These are phyloP conservation scores for Sinella curviseta DNA, from an alignment of 1,140 invertebrate species.

Conservation along the genomic window DNA sequence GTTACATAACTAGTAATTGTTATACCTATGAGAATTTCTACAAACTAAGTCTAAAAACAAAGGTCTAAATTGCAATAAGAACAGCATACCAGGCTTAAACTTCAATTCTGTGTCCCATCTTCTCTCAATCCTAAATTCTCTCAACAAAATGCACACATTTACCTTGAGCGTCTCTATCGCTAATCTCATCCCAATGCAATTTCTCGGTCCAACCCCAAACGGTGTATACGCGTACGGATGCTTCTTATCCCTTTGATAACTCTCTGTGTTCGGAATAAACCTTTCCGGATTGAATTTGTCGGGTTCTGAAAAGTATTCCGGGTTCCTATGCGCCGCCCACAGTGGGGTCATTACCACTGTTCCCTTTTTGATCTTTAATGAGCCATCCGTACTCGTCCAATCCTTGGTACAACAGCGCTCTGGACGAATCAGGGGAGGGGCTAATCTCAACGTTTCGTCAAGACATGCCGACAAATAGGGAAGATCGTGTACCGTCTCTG, in stretches of 20 bases:
- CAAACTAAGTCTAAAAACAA: conserved; percentile 28
- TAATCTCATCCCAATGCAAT: conserved; percentile 55
- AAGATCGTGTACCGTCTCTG: conserved; percentile 37
- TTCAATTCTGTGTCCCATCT: conserved; percentile 30
- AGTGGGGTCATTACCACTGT: conserved; percentile 59
- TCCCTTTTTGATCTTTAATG: conserved; percentile 50
- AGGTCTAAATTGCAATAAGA: conserved; percentile 29
- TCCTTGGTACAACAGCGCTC: conserved; percentile 43
- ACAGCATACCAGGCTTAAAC: conserved; percentile 32
- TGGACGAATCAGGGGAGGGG: conserved; percentile 38
- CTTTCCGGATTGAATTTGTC: conserved; percentile 63
- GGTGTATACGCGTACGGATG: conserved; percentile 62
- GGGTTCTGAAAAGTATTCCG: conserved; percentile 58
- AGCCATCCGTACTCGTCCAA: conserved; percentile 28
- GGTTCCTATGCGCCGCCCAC: conserved; percentile 66
- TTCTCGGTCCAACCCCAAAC: conserved; percentile 65
- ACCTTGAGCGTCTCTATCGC: conserved; percentile 30
- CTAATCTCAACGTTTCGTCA: conserved; percentile 34
- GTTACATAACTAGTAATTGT: too few species aligned
- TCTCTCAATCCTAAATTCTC: conserved; percentile 24
- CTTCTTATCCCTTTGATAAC: conserved; percentile 38
- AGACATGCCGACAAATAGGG: conserved; percentile 39
- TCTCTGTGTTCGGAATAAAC: conserved; percentile 49
- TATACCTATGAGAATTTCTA: too few species aligned
- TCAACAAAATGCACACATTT: not conserved